Evolutionary conservation across 2,113 vertebrate species (phyloP).

Genomic region (Caloenas nicobarica): DNA sequence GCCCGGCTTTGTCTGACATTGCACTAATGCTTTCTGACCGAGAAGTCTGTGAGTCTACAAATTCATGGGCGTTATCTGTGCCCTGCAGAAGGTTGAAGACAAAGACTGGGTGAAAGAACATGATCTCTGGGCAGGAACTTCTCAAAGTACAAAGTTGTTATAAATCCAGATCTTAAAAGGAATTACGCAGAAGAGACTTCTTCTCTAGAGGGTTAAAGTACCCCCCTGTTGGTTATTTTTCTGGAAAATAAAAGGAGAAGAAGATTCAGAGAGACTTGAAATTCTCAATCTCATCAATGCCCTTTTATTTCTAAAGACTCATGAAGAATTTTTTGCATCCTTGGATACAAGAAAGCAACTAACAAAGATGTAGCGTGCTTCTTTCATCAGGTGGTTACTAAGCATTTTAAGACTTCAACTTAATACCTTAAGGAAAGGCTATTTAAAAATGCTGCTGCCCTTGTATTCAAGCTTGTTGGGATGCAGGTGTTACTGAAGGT

Average conservation of each 20-base stretch:
- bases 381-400: neutral
- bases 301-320: neutral
- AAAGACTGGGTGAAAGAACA: neutral
- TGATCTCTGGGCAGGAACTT: neutral
- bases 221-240: neutral
- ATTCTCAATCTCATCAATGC: neutral
- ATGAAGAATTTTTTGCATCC: conserved; percentile 1
- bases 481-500: neutral
- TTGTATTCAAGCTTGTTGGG: neutral
- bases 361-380: neutral
- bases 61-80: neutral
- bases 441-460: neutral
- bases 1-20: neutral
- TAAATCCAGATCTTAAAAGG: neutral
- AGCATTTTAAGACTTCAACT: conserved; percentile 15
- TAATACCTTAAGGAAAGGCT: conserved; percentile 4
- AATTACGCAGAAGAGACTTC: neutral
- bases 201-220: neutral
- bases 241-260: neutral
- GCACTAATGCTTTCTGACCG: neutral
- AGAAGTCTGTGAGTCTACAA: neutral
- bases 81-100: neutral
- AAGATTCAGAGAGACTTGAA: neutral
- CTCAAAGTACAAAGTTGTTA: neutral
- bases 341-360: neutral